A percentile compares a stretch with the other conserved stretches of the same genome.
Conservation (phyloP, 2,797 vertebrate species). For the Mycteria americana region DNA sequence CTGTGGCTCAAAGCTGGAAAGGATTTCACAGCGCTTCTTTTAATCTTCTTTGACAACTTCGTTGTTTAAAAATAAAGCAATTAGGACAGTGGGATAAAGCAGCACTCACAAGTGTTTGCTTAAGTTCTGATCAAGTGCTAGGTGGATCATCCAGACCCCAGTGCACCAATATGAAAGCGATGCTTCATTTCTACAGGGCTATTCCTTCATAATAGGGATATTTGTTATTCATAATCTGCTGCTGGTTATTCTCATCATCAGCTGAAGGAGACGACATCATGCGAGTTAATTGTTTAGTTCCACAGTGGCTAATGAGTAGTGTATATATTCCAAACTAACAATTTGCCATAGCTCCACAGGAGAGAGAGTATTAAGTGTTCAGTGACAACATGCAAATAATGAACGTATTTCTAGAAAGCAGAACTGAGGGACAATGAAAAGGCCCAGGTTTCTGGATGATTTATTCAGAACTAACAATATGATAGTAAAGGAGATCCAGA, state of each 20-base stretch:
- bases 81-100: background rate
- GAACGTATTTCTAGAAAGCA: background rate
- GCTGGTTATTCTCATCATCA: background rate
- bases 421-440: background rate
- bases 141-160: background rate
- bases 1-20: background rate
- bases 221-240: conserved; percentile 26
- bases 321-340: background rate
- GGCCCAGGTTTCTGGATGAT: background rate
- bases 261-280: background rate
- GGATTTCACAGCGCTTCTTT: background rate
- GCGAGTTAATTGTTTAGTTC: conserved; percentile 25
- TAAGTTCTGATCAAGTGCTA: background rate
- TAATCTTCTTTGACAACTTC: background rate
- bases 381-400: conserved; percentile 7
- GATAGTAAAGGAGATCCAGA: background rate
- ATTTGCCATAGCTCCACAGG: conserved; percentile 7
- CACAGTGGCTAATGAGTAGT: background rate
- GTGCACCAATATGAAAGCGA: background rate
- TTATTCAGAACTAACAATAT: background rate
- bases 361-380: background rate
- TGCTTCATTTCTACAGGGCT: background rate
- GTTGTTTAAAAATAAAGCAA: background rate
- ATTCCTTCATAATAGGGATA: background rate
- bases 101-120: background rate